Conservation (phyloP, 2,888 invertebrate species). For the Penaeus monodon region DNA sequence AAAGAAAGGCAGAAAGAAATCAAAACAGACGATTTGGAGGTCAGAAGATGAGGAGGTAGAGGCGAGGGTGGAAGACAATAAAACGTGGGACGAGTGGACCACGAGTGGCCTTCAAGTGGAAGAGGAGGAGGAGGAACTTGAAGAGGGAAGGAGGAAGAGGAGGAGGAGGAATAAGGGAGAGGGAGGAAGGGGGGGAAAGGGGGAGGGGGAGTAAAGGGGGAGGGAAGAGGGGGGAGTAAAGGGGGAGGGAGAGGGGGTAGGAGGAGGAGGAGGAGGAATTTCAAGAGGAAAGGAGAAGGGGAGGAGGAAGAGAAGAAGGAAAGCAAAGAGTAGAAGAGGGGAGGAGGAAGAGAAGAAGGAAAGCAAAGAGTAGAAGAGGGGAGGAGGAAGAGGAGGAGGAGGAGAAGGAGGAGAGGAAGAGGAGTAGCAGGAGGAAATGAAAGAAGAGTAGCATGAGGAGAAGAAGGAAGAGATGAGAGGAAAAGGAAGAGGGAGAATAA, state of each 20-base stretch:
- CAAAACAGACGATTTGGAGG: not conserved
- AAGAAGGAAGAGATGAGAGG: not conserved
- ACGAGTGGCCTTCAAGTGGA: not conserved
- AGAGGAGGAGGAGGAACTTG: not conserved
- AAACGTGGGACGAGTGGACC: not conserved
- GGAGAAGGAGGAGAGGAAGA: not conserved
- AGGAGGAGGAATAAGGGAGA: too few relatives aligned
- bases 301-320: not conserved
- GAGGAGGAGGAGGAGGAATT: not conserved
- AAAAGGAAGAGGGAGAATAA: not conserved
- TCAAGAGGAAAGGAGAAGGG: not conserved
- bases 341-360: not conserved
- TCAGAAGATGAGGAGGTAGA: not conserved
- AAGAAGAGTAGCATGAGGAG: not conserved
- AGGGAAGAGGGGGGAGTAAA: not conserved
- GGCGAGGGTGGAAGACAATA: slow-evolving; percentile 1
- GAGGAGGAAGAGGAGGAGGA: not conserved
- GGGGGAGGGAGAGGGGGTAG: not conserved
- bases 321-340: not conserved
- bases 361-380: not conserved
- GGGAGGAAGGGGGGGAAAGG: not conserved
- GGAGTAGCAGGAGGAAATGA: too few relatives aligned
- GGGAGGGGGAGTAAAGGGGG: not conserved
- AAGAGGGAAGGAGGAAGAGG: not conserved
- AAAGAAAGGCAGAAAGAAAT: not conserved